Conservation (phyloP, 1,140 invertebrate genomes). For the Monomorium pharaonis region DNA sequence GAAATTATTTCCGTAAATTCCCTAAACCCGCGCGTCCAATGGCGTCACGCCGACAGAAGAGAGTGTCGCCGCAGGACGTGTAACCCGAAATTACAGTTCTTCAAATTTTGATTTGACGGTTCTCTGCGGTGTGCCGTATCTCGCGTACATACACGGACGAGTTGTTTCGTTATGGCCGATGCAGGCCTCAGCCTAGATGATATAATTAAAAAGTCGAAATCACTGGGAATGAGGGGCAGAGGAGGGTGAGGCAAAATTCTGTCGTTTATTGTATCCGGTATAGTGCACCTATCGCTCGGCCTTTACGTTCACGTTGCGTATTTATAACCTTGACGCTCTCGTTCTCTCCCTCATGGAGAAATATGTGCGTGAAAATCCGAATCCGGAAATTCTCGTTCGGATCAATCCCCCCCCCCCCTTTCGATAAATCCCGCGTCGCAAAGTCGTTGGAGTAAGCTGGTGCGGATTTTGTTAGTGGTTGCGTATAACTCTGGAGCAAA, state of each 20-base stretch:
- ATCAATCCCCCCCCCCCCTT: not conserved
- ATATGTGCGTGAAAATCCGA: not conserved
- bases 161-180: conserved; percentile 71
- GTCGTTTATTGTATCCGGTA: not conserved
- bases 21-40: not conserved
- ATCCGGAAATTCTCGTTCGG: not conserved
- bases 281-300: too few species aligned
- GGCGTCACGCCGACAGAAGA: not conserved
- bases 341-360: not conserved
- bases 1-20: not conserved
- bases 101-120: conserved; percentile 1
- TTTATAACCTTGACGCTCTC: conserved; percentile 33
- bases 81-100: conserved; percentile 9
- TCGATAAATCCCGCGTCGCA: not conserved
- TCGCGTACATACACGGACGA: not conserved
- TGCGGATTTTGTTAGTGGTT: not conserved
- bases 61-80: not conserved
- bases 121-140: conserved; percentile 24
- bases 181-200: conserved; percentile 79
- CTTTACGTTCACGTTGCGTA: too few species aligned
- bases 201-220: conserved; percentile 82
- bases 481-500: not conserved
- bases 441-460: not conserved
- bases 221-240: conserved; percentile 76
- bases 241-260: conserved; percentile 76